Base-by-base conservation (phyloP, 2,113 vertebrate species). In the Chamaetylas fuelleborni region DNA sequence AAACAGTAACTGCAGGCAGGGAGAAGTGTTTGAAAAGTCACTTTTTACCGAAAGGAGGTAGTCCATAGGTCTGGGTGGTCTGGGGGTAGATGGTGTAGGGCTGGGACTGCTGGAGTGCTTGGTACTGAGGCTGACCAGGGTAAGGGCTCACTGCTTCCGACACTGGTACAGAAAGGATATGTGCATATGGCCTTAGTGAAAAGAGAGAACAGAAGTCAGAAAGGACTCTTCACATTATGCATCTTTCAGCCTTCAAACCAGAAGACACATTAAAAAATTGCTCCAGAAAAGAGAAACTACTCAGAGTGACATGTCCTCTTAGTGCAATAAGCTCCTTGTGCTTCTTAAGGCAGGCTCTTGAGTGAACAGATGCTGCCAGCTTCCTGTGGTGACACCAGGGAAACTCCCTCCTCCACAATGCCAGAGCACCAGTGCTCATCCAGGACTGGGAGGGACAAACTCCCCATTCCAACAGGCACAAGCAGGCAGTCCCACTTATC, bases 11-110 rank as follows among this genome's bases (percentile, higher is more conserved):
- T 86, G 64, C 64, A 93, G 67, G 67, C 76, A 86, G 19, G 4
- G 12, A 78, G 62, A 82, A 92, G 47, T 10, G 56, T 87, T 78
- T 79, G 56, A 40, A 19, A 88, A 90, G 71, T 77, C 33, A 28
- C 36, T 74, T 60, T 99, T 98, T 98, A 99, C 99, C 99, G 4
- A 99, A 99, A 91, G 99, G 99, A 95, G 99, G 99, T 98, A 99
- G 99, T 98, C 99, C 99, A 0, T 99, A 99, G 24, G 98, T 98
- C 97, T 99, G 99, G 71, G 98, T 98, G 25, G 98, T 98, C 96
- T 99, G 99, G 72, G 99, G 98, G 95, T 99, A 99, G 96, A 98
- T 94, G 33, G 98, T 98, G 92, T 99, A 99, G 76, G 98, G 97
- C 38, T 98, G 98, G 94, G 99, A 98, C 94, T 99, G 99, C 91